Base-by-base conservation (phyloP, 2,113 vertebrate genomes). In the Indri indri region DNA sequence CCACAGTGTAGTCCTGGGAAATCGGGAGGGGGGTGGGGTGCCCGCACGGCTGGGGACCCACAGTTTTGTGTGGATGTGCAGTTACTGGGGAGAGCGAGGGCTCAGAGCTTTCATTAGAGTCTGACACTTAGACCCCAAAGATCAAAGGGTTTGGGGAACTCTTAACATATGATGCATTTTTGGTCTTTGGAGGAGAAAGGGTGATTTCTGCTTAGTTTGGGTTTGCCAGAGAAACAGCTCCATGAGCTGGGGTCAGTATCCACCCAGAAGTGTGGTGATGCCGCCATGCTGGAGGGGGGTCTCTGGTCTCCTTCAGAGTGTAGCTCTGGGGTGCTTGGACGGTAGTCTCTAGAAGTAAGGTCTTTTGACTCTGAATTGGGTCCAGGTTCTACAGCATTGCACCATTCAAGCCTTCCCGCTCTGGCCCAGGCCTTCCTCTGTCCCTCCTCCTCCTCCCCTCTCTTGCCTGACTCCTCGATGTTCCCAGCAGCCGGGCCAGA, bases 11-110 rank as follows among this genome's bases (percentile, higher is more conserved):
- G n/a, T 57, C 74, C 81, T 17, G 57, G 45, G 45, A 20, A 22
- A 18, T 22, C 32, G 34, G 92, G 47, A 76, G 18, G 12, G 22
- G 9, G 1, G 1, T 8, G 47, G 42, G 45, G 4, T 1, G 2
- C 17, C 30, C 27, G 2, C 0, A 23, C 2, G 37, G 27, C 12
- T 10, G 14, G 37, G 30, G 37, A 0, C 7, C 22, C 20, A 16
- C 37, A 45, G 16, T 37, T 70, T 5, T 3, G 5, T 6, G 63
- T 14, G 40, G 25, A 13, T 10, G 40, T 8, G 54, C 23, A 32
- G 5, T 71, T n/a, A 0, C 23, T 11, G 47, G 30, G 2, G 40
- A 68, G 34, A 20, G 9, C 0, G 25, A 57, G 23, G 84, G 27
- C 6, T n/a, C 2, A 0, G 17, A 22, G 13, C 73, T 82, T 85